Base-by-base conservation (phyloP, 64 coral and sea anemone genomes). In the Stylophora pistillata region DNA sequence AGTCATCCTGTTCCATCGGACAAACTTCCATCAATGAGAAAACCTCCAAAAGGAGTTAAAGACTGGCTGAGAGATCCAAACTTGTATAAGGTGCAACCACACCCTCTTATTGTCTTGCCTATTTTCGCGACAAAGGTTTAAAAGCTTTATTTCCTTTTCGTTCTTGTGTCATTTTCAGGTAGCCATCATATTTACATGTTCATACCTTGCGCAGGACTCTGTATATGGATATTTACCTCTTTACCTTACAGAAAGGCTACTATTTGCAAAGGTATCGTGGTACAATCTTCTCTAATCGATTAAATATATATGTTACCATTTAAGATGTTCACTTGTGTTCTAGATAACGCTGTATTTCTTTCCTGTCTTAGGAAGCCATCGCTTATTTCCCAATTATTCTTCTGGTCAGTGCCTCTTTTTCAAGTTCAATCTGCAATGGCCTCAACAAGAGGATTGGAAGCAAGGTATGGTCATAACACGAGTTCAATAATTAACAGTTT, bases 341-440 rank as follows among this genome's bases (percentile, higher is more conserved):
- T 37, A 34, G 15, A 20, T 17, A 16, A 16, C 20, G 13, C 20
- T 61, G 5, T 60, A 6, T 79, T 58, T 58, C 16, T 58, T 28
- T 21, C 3, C 14, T 13, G 29, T 7, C 13, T 53, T 53, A 79
- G 77, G 21, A 58, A 79, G 54, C 77, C 13, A 58, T 58, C 26
- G 77, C 56, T 25, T 79, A 79, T 27, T 79, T 79, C 13, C 77
- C 77, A 16, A n/a, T 79, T 15, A 55, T 79, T 79, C 77, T 79
- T 58, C 77, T 79, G 7, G 0, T 23, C 25, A 79, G 77, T 55
- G 77, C n/a, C 57, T 54, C 77, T 21, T 16, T 79, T 15, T n/a
- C 53, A 12, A 79, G 54, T 55, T 30, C 25, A 5, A 3, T 58
- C 17, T 58, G 53, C 10, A 27, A 79, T 13, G 58, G 58, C 30